A percentile compares a stretch with the other conserved stretches of the same genome.
These are phyloP conservation scores for Zophobas morio DNA, from an alignment of 1,140 invertebrate genomes.

Conservation along the genomic window DNA sequence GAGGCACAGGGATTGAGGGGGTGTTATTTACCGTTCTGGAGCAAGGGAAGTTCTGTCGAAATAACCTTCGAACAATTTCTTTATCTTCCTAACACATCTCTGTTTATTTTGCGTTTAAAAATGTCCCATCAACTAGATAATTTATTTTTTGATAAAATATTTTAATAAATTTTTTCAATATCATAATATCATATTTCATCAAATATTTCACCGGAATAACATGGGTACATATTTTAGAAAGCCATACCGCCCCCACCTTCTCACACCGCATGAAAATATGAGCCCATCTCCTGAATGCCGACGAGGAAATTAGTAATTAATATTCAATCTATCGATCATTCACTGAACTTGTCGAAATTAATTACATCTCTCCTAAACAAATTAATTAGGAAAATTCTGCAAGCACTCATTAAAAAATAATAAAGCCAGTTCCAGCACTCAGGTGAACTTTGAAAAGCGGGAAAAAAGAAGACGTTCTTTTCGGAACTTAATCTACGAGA, in stretches of 20 bases:
- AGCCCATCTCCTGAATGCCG: conserved; percentile 1
- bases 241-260: neutral
- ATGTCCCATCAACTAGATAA: too few relatives aligned
- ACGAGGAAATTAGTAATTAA: conserved; percentile 35
- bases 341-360: conserved; percentile 32
- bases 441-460: neutral
- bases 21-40: too few relatives aligned
- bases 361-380: conserved; percentile 37
- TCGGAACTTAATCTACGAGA: neutral
- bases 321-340: conserved; percentile 29
- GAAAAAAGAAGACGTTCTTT: neutral
- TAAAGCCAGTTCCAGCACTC: conserved; percentile 10
- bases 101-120: too few relatives aligned
- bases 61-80: too few relatives aligned
- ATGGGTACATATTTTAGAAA: neutral
- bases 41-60: too few relatives aligned
- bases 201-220: too few relatives aligned
- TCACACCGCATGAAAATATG: conserved; percentile 23
- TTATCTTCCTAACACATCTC: too few relatives aligned
- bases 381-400: conserved; percentile 38
- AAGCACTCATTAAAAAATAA: conserved; percentile 27
- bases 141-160: too few relatives aligned
- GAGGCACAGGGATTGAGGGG: too few relatives aligned
- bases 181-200: too few relatives aligned
- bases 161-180: too few relatives aligned